Base-by-base conservation (phyloP, 2,888 invertebrate species). In the Pseudococcus viburni region DNA sequence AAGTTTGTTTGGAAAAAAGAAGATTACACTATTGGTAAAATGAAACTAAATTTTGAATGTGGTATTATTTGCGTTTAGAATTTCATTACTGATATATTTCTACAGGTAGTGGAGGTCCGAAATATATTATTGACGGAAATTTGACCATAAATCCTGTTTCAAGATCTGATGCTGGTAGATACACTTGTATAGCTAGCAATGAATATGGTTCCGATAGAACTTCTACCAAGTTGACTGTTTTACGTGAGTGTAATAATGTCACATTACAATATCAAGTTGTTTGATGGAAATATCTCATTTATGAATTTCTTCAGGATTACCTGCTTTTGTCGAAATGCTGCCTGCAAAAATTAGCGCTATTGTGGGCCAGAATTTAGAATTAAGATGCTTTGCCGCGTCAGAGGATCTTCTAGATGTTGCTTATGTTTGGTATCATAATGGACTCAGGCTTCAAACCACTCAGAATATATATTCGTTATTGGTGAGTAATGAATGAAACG, bases 351-450 rank as follows among this genome's bases (percentile, higher is more conserved):
- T 96, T 84, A 93, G 94, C 7, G 94, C 95, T 0, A 93, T 95
- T 90, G 95, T 96, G 0, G 94, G 94, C 89, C 93, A 94, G 89
- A 94, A 95, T 88, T 93, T 97, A 77, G 95, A 94, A 89, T 91
- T 99, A 73, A 94, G 95, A 90, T 99, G 99, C 91, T 94, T 95
- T 91, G 98, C 98, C 0, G 94, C 95, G 88, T 95, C 95, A 46
- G 97, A 98, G 91, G 95, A 96, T 89, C 93, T 96, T 90, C 92
- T 98, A 64, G 99, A 99, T 91, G 94, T 98, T 33, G 96, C 98
- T 1, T 98, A 97, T 90, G 94, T 96, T 89, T 99, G 99, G 99
- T 95, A 94, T 84, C 97, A 96, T 91, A 98, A 98, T 91, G 96
- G 96, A 11, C 46, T 89, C 42, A 88, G 86, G 39, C 51, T 89